These are phyloP conservation scores for Paraescarpia echinospica DNA, from an alignment of 1,140 invertebrate genomes.

Conservation along the genomic window DNA sequence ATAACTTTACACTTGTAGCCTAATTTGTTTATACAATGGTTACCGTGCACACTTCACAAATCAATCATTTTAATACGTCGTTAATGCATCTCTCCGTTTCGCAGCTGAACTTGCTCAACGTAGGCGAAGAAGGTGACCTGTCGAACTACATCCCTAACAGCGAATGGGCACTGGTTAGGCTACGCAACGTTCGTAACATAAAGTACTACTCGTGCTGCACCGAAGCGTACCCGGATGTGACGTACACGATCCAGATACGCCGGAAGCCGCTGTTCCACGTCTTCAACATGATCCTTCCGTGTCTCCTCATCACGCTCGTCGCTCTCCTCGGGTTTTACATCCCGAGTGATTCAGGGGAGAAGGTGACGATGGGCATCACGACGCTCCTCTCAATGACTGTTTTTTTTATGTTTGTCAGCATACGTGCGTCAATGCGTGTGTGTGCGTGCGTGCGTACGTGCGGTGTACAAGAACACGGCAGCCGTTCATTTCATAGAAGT, in stretches of 20 bases:
- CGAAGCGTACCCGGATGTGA: slow-evolving; percentile 54
- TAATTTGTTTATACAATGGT: no score
- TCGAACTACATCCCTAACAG: slow-evolving; percentile 60
- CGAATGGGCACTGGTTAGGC: slow-evolving; percentile 70
- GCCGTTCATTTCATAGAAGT: slow-evolving; percentile 81
- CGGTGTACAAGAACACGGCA: no score
- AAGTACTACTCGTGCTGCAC: slow-evolving; percentile 72
- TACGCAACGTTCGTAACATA: slow-evolving; percentile 71
- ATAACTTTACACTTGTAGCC: no score
- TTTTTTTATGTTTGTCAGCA: slow-evolving; percentile 89
- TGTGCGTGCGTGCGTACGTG: slow-evolving; percentile 12
- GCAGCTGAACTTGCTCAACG: slow-evolving; percentile 65
- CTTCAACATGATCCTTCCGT: slow-evolving; percentile 87
- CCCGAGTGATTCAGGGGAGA: slow-evolving; percentile 87
- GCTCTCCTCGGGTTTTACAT: slow-evolving; percentile 89
- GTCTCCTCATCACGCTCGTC: slow-evolving; percentile 77
- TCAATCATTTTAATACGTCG: neutral
- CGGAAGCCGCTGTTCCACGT: slow-evolving; percentile 86
- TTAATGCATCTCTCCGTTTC: slow-evolving; percentile 63
- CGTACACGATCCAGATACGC: slow-evolving; percentile 64
- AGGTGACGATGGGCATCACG: slow-evolving; percentile 83
- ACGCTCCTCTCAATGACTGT: slow-evolving; percentile 90
- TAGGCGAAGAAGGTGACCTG: slow-evolving; percentile 74
- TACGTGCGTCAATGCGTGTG: neutral
- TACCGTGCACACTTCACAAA: neutral